Percentiles rank a stretch among this genome's conserved stretches.
phyloP scores from a whole-genome alignment of 2,113 vertebrate species.

The Elaphurus davidianus region DNA sequence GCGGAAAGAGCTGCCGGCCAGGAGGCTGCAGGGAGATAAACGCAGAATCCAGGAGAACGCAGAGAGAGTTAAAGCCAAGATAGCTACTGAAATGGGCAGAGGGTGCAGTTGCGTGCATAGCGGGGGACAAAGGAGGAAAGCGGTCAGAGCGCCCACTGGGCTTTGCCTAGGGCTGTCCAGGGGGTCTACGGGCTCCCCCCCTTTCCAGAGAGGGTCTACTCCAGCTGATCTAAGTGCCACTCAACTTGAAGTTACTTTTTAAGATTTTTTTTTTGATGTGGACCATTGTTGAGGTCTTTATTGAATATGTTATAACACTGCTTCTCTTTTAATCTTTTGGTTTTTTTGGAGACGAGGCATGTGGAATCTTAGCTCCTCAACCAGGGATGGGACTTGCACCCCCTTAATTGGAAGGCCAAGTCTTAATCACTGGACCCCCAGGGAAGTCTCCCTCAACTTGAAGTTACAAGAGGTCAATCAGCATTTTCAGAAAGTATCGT shows the following conservation, averaged over 20 bases:
- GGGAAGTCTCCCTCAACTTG: not conserved
- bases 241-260: not conserved
- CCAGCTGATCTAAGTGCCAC: not conserved
- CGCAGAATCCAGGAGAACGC: not conserved
- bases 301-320: not conserved
- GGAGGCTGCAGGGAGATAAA: fast-evolving
- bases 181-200: no score
- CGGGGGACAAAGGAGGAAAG: fast-evolving
- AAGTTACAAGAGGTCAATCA: not conserved
- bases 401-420: not conserved
- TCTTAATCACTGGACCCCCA: not conserved
- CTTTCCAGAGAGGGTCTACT: not conserved
- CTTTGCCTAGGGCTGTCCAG: not conserved
- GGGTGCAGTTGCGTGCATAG: fast-evolving
- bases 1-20: fast-evolving
- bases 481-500: not conserved
- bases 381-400: not conserved
- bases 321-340: not conserved
- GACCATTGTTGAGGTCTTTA: not conserved
- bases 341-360: not conserved
- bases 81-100: fast-evolving
- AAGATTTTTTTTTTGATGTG: not conserved
- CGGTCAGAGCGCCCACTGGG: fast-evolving
- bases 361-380: not conserved
- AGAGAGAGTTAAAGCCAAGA: not conserved